phyloP scores from a whole-genome alignment of 2,888 invertebrate species.

The Diarsia dahlii region DNA sequence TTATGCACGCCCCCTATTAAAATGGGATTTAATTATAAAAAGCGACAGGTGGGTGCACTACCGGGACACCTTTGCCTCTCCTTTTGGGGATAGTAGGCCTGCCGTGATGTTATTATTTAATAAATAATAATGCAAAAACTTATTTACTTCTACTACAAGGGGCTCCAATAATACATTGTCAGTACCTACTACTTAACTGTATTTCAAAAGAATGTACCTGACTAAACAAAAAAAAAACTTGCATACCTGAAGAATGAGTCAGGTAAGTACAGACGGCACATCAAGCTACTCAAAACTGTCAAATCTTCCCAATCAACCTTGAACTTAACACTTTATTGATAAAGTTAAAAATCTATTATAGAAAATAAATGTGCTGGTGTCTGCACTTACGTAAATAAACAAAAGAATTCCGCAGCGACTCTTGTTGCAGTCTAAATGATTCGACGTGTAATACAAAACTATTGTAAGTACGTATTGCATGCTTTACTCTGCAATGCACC shows the following conservation, averaged over 20 bases:
- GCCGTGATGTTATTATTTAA: too few species aligned
- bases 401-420: slow-evolving; percentile 36
- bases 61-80: neutral
- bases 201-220: slow-evolving; percentile 12
- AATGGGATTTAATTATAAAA: neutral
- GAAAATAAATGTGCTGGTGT: too few species aligned
- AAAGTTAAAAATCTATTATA: too few species aligned
- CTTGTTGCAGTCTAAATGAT: slow-evolving; percentile 25
- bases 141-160: neutral
- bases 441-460: slow-evolving; percentile 4
- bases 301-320: too few species aligned
- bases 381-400: slow-evolving; percentile 5
- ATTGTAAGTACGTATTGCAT: slow-evolving; percentile 3
- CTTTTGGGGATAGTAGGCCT: neutral
- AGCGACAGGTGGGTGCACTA: neutral
- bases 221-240: slow-evolving; percentile 17
- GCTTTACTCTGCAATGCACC: slow-evolving; percentile 10
- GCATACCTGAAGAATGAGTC: slow-evolving; percentile 8
- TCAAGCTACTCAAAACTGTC: too few species aligned
- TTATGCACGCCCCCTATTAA: neutral
- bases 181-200: neutral
- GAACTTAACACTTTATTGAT: too few species aligned
- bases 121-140: neutral
- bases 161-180: neutral
- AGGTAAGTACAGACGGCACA: neutral